phyloP scores from a whole-genome alignment of 2,113 vertebrate species.

The Nibea albiflora region DNA sequence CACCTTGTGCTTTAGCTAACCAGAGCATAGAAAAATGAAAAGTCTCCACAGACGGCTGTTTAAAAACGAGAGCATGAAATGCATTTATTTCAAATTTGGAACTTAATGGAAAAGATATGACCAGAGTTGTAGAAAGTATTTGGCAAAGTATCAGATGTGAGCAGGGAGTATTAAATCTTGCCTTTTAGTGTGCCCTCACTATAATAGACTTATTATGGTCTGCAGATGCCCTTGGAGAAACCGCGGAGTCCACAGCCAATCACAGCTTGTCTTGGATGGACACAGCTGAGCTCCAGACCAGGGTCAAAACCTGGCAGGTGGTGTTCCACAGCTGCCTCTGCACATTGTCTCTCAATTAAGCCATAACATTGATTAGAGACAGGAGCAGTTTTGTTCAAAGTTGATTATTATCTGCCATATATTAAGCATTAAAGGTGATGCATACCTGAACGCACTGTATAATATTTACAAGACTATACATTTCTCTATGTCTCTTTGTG shows the following conservation, averaged over 20 bases:
- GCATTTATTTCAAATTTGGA: slow-evolving; percentile 34
- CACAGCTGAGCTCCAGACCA: slow-evolving; percentile 57
- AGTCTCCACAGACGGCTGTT: neutral
- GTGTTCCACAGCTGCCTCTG: slow-evolving; percentile 59
- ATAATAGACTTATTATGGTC: slow-evolving; percentile 56
- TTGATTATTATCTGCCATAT: slow-evolving; percentile 34
- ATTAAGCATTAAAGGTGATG: slow-evolving; percentile 4
- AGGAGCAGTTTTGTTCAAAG: slow-evolving; percentile 31
- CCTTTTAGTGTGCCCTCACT: slow-evolving; percentile 26
- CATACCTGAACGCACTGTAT: neutral
- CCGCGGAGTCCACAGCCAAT: slow-evolving; percentile 33
- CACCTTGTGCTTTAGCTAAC: neutral
- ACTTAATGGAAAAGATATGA: slow-evolving; percentile 39
- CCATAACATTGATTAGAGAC: slow-evolving; percentile 29
- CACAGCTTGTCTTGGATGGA: slow-evolving; percentile 40
- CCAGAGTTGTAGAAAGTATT: slow-evolving; percentile 1
- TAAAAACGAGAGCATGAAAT: slow-evolving; percentile 34
- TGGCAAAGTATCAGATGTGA: slow-evolving; percentile 49
- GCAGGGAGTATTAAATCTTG: slow-evolving; percentile 25
- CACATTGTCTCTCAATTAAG: slow-evolving; percentile 45
- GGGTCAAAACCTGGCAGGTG: slow-evolving; percentile 63
- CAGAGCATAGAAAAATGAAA: neutral
- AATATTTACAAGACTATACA: neutral
- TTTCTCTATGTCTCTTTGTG: neutral
- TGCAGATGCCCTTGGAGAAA: slow-evolving; percentile 51